Evolutionary conservation across 2,888 invertebrate species (phyloP).

Genomic region (Eurytoma californica): DNA sequence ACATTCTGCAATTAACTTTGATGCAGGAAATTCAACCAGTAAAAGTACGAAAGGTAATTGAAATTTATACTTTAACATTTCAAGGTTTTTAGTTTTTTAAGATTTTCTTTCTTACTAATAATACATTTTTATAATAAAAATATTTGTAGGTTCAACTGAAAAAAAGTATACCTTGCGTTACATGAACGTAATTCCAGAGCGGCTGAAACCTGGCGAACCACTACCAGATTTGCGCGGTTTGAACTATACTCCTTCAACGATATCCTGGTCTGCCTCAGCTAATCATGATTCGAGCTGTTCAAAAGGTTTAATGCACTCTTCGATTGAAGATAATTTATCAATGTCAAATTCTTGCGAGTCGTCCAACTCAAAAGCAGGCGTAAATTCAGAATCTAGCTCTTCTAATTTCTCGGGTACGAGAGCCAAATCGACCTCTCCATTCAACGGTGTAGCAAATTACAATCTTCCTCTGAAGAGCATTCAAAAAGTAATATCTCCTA

Average conservation of each 20-base stretch:
- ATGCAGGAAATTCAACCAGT: slow-evolving; percentile 41
- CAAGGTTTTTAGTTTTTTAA: neutral
- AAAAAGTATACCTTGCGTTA: slow-evolving; percentile 71
- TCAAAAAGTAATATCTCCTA: slow-evolving; percentile 58
- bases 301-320: slow-evolving; percentile 66
- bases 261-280: slow-evolving; percentile 69
- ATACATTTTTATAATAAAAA: neutral
- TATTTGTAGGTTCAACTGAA: slow-evolving; percentile 60
- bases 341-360: slow-evolving; percentile 48
- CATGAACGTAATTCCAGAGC: slow-evolving; percentile 68
- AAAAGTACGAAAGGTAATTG: slow-evolving; percentile 54
- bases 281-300: slow-evolving; percentile 70
- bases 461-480: slow-evolving; percentile 57
- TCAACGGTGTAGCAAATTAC: slow-evolving; percentile 18
- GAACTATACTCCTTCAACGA: slow-evolving; percentile 67
- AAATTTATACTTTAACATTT: slow-evolving; percentile 2
- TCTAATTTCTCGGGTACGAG: slow-evolving; percentile 11
- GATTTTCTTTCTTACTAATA: too few species aligned
- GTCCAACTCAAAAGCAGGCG: slow-evolving; percentile 28
- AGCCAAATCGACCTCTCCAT: slow-evolving; percentile 24
- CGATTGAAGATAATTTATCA: slow-evolving; percentile 65
- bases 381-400: slow-evolving; percentile 28
- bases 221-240: slow-evolving; percentile 62
- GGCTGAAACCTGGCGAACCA: slow-evolving; percentile 62
- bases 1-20: slow-evolving; percentile 69